Evolutionary conservation across 2,113 vertebrate genomes (phyloP).

Genomic region (Hippopotamus amphibius): DNA sequence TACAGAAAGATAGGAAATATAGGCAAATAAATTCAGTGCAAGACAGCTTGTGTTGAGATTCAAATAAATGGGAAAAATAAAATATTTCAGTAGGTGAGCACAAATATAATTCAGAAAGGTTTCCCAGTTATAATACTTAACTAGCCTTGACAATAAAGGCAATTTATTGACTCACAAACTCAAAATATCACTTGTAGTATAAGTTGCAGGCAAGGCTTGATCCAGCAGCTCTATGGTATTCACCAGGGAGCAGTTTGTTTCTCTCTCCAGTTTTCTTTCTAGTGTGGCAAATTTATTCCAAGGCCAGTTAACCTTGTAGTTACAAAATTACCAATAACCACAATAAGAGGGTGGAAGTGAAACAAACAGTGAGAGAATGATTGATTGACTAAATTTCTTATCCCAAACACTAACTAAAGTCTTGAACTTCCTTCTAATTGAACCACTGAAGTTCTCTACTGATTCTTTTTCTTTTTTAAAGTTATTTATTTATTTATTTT

Average conservation of each 20-base stretch:
- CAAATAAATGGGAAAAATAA: slow-evolving; percentile 38
- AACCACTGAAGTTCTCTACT: neutral
- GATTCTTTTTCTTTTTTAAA: neutral
- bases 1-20: slow-evolving; percentile 29
- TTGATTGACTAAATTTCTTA: slow-evolving; percentile 1
- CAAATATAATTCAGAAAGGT: slow-evolving; percentile 18
- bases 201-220: neutral
- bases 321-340: neutral
- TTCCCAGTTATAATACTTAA: neutral
- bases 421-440: neutral
- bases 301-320: neutral
- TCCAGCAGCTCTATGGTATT: neutral
- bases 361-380: neutral
- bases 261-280: neutral
- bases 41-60: neutral
- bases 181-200: neutral
- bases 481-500: too few species aligned
- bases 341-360: neutral
- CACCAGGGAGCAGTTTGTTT: neutral
- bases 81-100: slow-evolving; percentile 29
- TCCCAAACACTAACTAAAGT: neutral
- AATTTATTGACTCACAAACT: slow-evolving; percentile 1
- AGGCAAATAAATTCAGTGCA: slow-evolving; percentile 1
- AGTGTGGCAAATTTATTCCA: neutral
- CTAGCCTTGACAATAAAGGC: neutral